Evolutionary conservation across 1,140 invertebrate species (phyloP).

Genomic region (Drosophila parvula): DNA sequence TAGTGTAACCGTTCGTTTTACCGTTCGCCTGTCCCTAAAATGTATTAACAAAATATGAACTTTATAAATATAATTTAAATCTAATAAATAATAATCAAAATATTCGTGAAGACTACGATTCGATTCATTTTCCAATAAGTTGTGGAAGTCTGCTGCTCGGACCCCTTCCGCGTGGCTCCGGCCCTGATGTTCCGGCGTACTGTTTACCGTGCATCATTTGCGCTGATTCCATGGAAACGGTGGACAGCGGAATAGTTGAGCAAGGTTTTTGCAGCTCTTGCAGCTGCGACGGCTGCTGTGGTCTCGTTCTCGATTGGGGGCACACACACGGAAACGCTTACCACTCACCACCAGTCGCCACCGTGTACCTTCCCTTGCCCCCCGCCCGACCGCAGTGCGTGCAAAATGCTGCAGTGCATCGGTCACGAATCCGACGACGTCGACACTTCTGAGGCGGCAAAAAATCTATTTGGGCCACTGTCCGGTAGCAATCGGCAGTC

Average conservation of each 20-base stretch:
- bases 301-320: conserved; percentile 38
- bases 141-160: neutral
- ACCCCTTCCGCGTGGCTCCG: conserved; percentile 2
- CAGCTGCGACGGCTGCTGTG: conserved; percentile 52
- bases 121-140: no score
- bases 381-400: conserved; percentile 44
- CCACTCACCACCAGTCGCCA: neutral
- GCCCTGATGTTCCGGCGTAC: conserved; percentile 13
- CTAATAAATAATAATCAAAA: no score
- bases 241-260: conserved; percentile 58
- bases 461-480: conserved; percentile 75
- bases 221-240: conserved; percentile 65
- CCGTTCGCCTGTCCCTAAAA: no score
- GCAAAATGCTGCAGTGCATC: conserved; percentile 50
- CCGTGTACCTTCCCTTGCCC: neutral
- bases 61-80: no score
- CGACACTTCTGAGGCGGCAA: conserved; percentile 52
- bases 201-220: conserved; percentile 66
- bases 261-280: conserved; percentile 56
- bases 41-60: no score
- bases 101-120: no score
- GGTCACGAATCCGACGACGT: conserved; percentile 66
- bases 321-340: conserved; percentile 67
- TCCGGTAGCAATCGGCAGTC: conserved; percentile 37
- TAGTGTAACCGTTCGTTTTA: neutral